phyloP scores from a whole-genome alignment of 2,888 invertebrate species.

The Smittia sp. region DNA sequence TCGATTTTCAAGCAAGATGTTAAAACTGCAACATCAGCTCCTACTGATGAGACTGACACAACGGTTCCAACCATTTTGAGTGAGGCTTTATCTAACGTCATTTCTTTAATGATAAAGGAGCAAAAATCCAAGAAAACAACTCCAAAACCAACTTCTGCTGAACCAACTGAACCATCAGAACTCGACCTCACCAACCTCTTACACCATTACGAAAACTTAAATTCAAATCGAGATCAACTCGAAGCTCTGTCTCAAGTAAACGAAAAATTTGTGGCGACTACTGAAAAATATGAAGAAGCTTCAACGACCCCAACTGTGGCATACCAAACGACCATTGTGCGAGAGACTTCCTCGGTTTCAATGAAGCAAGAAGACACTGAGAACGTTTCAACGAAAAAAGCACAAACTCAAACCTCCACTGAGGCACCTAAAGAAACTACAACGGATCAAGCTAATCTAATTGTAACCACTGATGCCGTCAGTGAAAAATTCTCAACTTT shows the following conservation, averaged over 20 bases:
- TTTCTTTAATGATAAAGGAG: slow-evolving; percentile 13
- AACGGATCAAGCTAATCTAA: not conserved
- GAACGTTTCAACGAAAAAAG: not conserved
- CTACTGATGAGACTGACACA: slow-evolving; percentile 30
- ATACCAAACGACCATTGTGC: slow-evolving; percentile 42
- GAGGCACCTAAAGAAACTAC: not conserved
- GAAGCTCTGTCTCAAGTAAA: slow-evolving; percentile 31
- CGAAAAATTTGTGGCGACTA: slow-evolving; percentile 2
- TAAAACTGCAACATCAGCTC: slow-evolving; percentile 45
- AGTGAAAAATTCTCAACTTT: slow-evolving; percentile 31
- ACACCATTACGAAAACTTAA: slow-evolving; percentile 29
- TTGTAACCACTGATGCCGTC: not conserved
- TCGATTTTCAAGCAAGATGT: slow-evolving; percentile 45
- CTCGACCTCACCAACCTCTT: slow-evolving; percentile 30
- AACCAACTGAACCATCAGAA: slow-evolving; percentile 21
- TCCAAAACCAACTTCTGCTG: not conserved
- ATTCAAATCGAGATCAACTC: slow-evolving; percentile 36
- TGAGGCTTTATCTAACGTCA: slow-evolving; percentile 28
- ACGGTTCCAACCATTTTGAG: slow-evolving; percentile 34
- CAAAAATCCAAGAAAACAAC: slow-evolving; percentile 19
- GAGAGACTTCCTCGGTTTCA: slow-evolving; percentile 42
- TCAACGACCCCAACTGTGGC: slow-evolving; percentile 6
- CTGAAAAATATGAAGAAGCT: not conserved
- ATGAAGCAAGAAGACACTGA: slow-evolving; percentile 18
- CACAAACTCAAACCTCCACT: slow-evolving; percentile 1